These are phyloP conservation scores for Rhingia campestris DNA, from an alignment of 2,888 invertebrate genomes.

Conservation along the genomic window DNA sequence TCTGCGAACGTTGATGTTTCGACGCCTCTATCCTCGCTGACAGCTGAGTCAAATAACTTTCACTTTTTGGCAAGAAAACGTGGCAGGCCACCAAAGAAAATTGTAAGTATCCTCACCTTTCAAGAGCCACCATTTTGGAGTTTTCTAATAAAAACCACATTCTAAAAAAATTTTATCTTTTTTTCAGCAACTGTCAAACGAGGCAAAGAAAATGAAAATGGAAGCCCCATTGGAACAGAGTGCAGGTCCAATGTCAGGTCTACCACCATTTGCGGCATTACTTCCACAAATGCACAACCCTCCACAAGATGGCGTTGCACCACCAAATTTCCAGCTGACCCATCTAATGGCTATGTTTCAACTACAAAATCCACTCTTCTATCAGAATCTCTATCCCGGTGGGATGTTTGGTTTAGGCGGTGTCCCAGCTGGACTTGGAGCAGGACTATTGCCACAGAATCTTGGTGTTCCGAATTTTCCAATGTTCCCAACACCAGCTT, in stretches of 20 bases:
- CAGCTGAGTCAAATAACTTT: conserved; percentile 77
- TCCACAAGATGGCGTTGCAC: conserved; percentile 76
- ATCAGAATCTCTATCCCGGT: conserved; percentile 81
- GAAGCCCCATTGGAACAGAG: conserved; percentile 44
- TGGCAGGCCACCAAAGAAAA: conserved; percentile 81
- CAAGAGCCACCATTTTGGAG: background rate
- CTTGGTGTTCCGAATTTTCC: conserved; percentile 48
- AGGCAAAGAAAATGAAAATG: conserved; percentile 37
- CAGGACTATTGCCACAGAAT: conserved; percentile 41
- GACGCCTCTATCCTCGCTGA: conserved; percentile 80
- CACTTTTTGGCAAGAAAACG: conserved; percentile 81
- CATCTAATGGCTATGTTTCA: conserved; percentile 81
- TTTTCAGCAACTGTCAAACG: conserved; percentile 51
- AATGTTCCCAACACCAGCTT: conserved; percentile 74
- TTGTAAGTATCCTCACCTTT: conserved; percentile 76
- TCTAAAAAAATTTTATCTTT: background rate
- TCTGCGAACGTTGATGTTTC: conserved; percentile 75
- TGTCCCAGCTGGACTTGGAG: background rate
- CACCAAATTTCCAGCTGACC: conserved; percentile 80
- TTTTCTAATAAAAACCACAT: background rate
- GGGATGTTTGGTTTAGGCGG: conserved; percentile 75
- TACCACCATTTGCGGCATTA: conserved; percentile 75
- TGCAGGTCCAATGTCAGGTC: background rate
- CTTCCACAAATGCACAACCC: conserved; percentile 76
- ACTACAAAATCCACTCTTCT: conserved; percentile 81